Percentiles rank a stretch among this genome's conserved stretches.
Evolutionary conservation across 2,888 invertebrate species (phyloP).

Genomic region (Reticulitermes lucifugus): DNA sequence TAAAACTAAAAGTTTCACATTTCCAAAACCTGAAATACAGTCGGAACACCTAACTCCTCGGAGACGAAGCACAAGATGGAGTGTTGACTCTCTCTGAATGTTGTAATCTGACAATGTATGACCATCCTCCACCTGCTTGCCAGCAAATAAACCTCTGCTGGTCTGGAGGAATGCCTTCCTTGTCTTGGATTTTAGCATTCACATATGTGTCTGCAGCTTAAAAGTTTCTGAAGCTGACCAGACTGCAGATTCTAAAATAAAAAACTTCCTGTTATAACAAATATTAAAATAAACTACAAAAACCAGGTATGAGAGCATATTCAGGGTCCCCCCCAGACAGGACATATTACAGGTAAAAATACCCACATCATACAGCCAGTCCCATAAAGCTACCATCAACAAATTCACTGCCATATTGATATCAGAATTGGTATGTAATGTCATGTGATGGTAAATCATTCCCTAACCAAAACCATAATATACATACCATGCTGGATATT

Average conservation of each 20-base stretch:
- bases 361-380: too few relatives aligned
- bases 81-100: conserved; percentile 70
- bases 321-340: too few relatives aligned
- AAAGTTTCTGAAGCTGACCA: conserved; percentile 68
- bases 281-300: conserved; percentile 64
- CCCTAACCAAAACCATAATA: conserved; percentile 46
- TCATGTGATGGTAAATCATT: too few relatives aligned
- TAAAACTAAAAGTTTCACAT: neutral
- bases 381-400: too few relatives aligned
- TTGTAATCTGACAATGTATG: conserved; percentile 70
- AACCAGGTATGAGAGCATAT: too few relatives aligned
- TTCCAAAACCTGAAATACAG: neutral
- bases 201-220: conserved; percentile 65
- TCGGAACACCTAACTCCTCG: conserved; percentile 66
- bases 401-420: neutral
- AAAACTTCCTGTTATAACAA: neutral
- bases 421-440: neutral
- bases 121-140: conserved; percentile 63
- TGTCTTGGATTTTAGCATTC: conserved; percentile 68
- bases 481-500: conserved; percentile 70
- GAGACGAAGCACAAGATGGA: conserved; percentile 69
- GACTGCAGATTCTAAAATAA: conserved; percentile 63
- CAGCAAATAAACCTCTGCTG: conserved; percentile 55
- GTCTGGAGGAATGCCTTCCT: conserved; percentile 53
- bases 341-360: too few relatives aligned